A percentile compares a stretch with the other conserved stretches of the same genome.
Conservation (phyloP, 2,888 invertebrate genomes). For the Urechis unicinctus region DNA sequence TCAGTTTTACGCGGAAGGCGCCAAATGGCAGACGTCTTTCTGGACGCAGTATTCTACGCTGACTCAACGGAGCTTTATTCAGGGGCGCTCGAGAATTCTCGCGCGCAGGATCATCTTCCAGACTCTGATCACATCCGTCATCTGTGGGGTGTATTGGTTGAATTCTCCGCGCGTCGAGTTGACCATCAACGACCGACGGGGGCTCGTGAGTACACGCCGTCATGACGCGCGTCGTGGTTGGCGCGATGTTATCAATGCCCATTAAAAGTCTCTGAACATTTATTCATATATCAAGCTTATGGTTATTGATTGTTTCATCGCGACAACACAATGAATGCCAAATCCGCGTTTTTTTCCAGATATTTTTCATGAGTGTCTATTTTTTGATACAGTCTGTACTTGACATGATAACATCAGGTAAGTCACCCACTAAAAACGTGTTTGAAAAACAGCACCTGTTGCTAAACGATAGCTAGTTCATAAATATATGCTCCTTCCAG, state of each 20-base stretch:
- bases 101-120: constrained; percentile 73
- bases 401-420: constrained; percentile 72
- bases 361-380: constrained; percentile 76
- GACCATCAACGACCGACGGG: constrained; percentile 70
- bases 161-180: constrained; percentile 69
- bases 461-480: neutral
- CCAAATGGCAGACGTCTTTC: too few relatives aligned
- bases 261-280: too few relatives aligned
- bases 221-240: too few relatives aligned
- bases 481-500: too few relatives aligned
- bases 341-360: constrained; percentile 47
- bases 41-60: too few relatives aligned
- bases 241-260: too few relatives aligned
- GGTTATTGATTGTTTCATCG: constrained; percentile 2
- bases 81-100: constrained; percentile 66
- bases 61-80: constrained; percentile 60
- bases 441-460: too few relatives aligned
- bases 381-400: constrained; percentile 77
- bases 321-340: neutral
- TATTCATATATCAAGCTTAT: too few relatives aligned
- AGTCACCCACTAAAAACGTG: constrained; percentile 52
- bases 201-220: constrained; percentile 53
- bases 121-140: constrained; percentile 55
- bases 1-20: constrained; percentile 71
- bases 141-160: constrained; percentile 72